These are phyloP conservation scores for Stenurella melanura DNA, from an alignment of 2,888 invertebrate species.

Conservation along the genomic window DNA sequence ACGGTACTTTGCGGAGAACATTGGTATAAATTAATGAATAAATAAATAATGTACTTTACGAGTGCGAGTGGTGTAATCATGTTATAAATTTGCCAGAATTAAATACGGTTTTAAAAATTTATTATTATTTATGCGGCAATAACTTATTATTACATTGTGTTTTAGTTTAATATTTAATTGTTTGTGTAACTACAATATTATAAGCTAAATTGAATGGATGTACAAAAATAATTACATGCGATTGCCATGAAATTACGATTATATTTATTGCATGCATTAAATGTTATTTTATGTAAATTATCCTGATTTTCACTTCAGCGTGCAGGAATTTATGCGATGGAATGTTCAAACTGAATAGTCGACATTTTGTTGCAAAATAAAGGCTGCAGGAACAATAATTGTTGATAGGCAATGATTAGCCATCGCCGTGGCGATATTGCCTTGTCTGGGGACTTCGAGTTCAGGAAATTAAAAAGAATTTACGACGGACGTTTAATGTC, in stretches of 20 bases:
- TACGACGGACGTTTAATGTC: no score
- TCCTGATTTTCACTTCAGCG: neutral
- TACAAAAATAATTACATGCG: constrained; percentile 21
- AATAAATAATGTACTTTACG: constrained; percentile 47
- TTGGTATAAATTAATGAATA: constrained; percentile 43
- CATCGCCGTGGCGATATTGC: neutral
- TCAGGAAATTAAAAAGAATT: no score
- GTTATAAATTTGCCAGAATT: constrained; percentile 58
- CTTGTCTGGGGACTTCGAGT: no score
- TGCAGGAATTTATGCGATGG: neutral
- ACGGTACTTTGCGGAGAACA: constrained; percentile 46
- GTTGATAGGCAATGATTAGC: neutral
- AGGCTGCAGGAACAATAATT: neutral
- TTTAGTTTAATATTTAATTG: constrained; percentile 45
- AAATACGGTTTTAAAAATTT: constrained; percentile 47
- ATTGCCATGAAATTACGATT: constrained; percentile 3
- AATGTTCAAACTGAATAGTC: neutral
- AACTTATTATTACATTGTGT: constrained; percentile 41
- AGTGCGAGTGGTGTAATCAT: constrained; percentile 43
- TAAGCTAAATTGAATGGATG: constrained; percentile 40
- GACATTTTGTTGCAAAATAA: neutral
- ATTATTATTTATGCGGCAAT: constrained; percentile 45
- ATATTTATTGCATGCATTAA: constrained; percentile 21
- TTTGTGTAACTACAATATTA: constrained; percentile 34
- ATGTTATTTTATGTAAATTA: constrained; percentile 22